Base-by-base conservation (phyloP, 2,888 invertebrate species). In the Drymonia ruficornis region DNA sequence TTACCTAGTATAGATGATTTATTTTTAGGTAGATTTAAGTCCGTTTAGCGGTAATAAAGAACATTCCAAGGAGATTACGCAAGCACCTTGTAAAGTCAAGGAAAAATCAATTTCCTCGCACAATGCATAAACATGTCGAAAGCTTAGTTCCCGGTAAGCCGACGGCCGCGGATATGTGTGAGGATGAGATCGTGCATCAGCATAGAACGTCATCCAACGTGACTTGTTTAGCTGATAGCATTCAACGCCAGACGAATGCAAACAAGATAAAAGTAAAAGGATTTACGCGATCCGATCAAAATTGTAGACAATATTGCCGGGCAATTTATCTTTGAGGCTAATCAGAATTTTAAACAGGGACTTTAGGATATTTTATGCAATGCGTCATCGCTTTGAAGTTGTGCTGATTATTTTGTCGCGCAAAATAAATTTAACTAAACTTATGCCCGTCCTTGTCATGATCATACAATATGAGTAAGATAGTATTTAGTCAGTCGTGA, bases 81-180 rank as follows among this genome's bases (percentile, higher is more conserved):
- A 36, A 36, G n/a, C 36, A 36, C 36, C 18, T 36, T 49, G 49
- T 42, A 28, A 19, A 48, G 42, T 28, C 47, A 16, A 16, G 40
- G 29, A 29, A 36, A 29, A 34, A 23, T 31, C 18, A 28, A 19
- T 49, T 31, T 47, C 46, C 46, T 19, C 19, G 13, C 6, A 43
- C 46, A 46, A 29, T 29, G 29, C 29, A 46, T 29, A 29, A 46
- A 46, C 15, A 46, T 46, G 13, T 29, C 28, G 46, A 46, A 46
- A 46, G 23, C 23, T 15, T n/a, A 5, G 38, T 15, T 34, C 18
- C 4, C 18, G 43, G 29, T 15, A 46, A 34, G 8, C 47, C 1
- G 12, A 31, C 47, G 47, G 47, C n/a, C n/a, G n/a, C n/a, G n/a
- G n/a, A n/a, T n/a, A 47, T 47, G 34, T 47, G 47, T 47, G 47